Conservation (phyloP, 1,140 invertebrate genomes). For the Drosophila lini region DNA sequence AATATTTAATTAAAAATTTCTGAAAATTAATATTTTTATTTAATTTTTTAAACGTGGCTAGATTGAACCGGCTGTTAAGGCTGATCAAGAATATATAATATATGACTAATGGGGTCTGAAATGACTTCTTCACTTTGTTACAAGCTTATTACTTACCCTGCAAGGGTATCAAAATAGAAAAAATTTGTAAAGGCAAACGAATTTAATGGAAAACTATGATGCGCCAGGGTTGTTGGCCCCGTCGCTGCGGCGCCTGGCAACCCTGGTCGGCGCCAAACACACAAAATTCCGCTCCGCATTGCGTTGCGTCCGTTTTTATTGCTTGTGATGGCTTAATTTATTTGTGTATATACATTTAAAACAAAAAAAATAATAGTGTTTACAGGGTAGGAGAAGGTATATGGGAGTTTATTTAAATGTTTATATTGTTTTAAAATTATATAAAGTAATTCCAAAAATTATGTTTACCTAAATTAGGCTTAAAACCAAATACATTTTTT, state of each 20-base stretch:
- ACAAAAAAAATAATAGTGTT: background rate
- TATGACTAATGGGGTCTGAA: background rate
- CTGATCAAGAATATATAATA: background rate
- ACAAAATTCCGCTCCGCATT: constrained; percentile 62
- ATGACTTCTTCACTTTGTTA: background rate
- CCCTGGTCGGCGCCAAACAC: constrained; percentile 59
- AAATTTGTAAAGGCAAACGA: constrained; percentile 31
- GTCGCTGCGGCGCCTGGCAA: constrained; percentile 59
- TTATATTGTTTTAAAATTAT: background rate
- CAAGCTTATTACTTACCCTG: background rate
- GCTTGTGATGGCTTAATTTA: constrained; percentile 75
- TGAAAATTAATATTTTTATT: background rate
- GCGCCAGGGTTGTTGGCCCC: constrained; percentile 71
- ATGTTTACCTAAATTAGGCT: background rate
- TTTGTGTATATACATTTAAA: constrained; percentile 49
- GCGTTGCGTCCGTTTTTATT: constrained; percentile 61
- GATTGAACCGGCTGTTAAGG: background rate
- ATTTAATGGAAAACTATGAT: constrained; percentile 67
- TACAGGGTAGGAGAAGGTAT: constrained; percentile 13
- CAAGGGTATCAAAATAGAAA: constrained; percentile 11
- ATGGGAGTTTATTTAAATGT: background rate
- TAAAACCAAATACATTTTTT: background rate
- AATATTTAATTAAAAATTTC: background rate
- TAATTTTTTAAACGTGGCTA: background rate
- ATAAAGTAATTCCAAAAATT: background rate